Percentiles rank a stretch among this genome's conserved stretches.
phyloP scores from a whole-genome alignment of 2,113 vertebrate genomes.

The Anoplopoma fimbria region DNA sequence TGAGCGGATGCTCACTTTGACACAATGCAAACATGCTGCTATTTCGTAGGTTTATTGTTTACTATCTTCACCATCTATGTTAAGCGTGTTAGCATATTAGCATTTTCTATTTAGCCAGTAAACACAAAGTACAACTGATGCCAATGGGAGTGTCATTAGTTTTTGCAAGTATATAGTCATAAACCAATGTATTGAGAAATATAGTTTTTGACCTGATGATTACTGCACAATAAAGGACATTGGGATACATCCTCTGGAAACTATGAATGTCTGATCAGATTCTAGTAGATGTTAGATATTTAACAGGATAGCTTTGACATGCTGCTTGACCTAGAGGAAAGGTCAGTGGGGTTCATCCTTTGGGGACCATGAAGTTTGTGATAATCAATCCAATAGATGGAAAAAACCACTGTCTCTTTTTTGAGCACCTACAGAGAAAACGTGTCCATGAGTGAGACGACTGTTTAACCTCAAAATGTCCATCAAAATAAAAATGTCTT shows the following conservation, averaged over 20 bases:
- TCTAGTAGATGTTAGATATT: not conserved
- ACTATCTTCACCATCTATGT: not conserved
- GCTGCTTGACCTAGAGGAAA: not conserved
- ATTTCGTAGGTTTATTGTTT: too few relatives aligned
- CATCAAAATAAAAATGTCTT: not conserved
- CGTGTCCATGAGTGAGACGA: not conserved
- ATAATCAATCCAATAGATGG: not conserved
- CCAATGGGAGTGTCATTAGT: not conserved
- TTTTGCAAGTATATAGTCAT: not conserved
- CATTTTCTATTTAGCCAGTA: not conserved
- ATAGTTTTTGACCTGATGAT: not conserved
- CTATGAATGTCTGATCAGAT: not conserved
- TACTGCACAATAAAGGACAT: not conserved
- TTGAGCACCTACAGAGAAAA: not conserved
- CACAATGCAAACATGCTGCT: not conserved
- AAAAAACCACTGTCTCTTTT: not conserved
- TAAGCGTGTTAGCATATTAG: not conserved
- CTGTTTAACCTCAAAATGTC: not conserved
- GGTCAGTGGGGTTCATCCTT: not conserved
- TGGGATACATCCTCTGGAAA: not conserved
- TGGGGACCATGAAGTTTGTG: not conserved
- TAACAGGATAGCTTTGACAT: not conserved
- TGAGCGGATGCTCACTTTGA: not conserved
- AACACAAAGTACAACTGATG: not conserved
- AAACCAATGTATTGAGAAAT: too few relatives aligned